Evolutionary conservation across 2,888 invertebrate genomes (phyloP).

Genomic region (Drosophila antonietae): DNA sequence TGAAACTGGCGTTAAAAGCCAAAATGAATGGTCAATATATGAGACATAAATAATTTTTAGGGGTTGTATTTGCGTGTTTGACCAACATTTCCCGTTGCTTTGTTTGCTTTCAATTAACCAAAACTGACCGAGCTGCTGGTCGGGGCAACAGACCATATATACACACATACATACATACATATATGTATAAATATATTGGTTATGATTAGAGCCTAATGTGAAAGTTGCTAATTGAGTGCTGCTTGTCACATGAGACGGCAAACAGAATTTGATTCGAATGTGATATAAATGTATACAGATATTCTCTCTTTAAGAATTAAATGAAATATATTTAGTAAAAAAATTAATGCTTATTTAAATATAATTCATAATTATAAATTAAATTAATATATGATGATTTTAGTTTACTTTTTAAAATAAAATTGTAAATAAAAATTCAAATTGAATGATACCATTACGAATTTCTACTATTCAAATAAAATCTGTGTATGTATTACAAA

Average conservation of each 20-base stretch:
- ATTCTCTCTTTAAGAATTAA: conserved; percentile 44
- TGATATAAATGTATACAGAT: conserved; percentile 11
- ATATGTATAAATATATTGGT: conserved; percentile 12
- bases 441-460: too few species aligned
- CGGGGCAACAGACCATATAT: too few species aligned
- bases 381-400: too few species aligned
- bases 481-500: not conserved
- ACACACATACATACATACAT: not conserved
- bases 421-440: too few species aligned
- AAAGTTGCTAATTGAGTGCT: conserved; percentile 66
- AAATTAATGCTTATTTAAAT: not conserved
- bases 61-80: conserved; percentile 76
- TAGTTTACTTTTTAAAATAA: too few species aligned
- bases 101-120: conserved; percentile 79
- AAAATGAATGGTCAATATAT: conserved; percentile 79
- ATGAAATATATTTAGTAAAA: conserved; percentile 14
- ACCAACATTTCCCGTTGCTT: conserved; percentile 68
- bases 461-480: too few species aligned
- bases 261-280: conserved; percentile 51
- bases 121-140: conserved; percentile 74
- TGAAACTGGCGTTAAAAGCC: conserved; percentile 67
- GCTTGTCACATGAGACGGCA: conserved; percentile 45
- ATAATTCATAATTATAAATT: not conserved
- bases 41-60: conserved; percentile 77
- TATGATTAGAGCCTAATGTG: conserved; percentile 8